Percentiles rank a stretch among this genome's conserved stretches.
These are phyloP conservation scores for Iphiclides podalirius DNA, from an alignment of 2,888 invertebrate species.

Conservation along the genomic window DNA sequence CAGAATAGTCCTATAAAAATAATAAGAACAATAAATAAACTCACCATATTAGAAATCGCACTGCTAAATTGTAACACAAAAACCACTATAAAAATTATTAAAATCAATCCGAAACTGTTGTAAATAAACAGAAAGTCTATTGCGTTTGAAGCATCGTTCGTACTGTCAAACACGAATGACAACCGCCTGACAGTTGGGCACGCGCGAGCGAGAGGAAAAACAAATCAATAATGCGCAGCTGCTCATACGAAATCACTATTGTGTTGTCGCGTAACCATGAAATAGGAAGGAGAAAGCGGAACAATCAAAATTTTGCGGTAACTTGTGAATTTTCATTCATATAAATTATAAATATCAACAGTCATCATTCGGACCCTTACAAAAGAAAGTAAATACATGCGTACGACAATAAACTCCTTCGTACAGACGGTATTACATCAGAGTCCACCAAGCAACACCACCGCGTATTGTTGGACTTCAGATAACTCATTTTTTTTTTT, in stretches of 20 bases:
- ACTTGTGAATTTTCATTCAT: too few relatives aligned
- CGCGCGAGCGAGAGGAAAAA: conserved; percentile 11
- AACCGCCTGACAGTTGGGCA: conserved; percentile 3
- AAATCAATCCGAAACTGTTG: conserved; percentile 7
- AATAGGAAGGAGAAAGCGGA: too few relatives aligned
- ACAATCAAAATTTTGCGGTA: too few relatives aligned
- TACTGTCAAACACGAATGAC: conserved; percentile 18
- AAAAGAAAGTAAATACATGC: too few relatives aligned
- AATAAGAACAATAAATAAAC: not conserved
- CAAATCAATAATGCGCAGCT: conserved; percentile 15
- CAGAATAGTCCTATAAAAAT: too few relatives aligned
- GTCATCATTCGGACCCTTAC: too few relatives aligned
- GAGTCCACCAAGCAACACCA: too few relatives aligned
- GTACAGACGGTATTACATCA: too few relatives aligned
- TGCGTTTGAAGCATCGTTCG: not conserved
- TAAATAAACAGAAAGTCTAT: conserved; percentile 17
- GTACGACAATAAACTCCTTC: too few relatives aligned
- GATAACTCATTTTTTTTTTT: too few relatives aligned
- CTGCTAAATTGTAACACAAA: conserved; percentile 5
- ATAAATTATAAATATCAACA: too few relatives aligned
- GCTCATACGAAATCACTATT: conserved; percentile 5
- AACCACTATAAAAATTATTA: conserved; percentile 7
- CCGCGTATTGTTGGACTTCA: too few relatives aligned
- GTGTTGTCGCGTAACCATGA: not conserved
- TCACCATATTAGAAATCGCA: conserved; percentile 1